phyloP scores from a whole-genome alignment of 2,797 vertebrate species.

The Anabas testudineus region DNA sequence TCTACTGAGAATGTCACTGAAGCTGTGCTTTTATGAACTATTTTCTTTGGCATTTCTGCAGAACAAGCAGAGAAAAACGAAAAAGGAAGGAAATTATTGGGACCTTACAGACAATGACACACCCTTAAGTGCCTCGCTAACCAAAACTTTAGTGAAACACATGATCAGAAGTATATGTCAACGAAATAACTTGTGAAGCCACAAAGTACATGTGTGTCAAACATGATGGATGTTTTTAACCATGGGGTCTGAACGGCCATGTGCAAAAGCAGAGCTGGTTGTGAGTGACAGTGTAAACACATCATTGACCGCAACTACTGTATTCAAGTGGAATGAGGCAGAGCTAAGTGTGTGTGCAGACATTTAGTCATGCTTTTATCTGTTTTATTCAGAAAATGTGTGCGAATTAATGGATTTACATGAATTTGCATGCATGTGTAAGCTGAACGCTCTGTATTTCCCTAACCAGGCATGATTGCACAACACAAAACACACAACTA shows the following conservation, averaged over 20 bases:
- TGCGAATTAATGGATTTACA: constrained; percentile 29
- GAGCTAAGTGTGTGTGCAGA: constrained; percentile 18
- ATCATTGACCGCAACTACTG: constrained; percentile 43
- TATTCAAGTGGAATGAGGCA: constrained; percentile 64
- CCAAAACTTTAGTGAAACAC: constrained; percentile 14
- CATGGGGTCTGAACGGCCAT: constrained; percentile 51
- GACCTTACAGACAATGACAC: constrained; percentile 16
- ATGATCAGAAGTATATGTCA: constrained; percentile 5
- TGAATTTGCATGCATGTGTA: constrained; percentile 7
- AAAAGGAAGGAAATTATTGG: constrained; percentile 7
- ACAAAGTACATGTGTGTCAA: constrained; percentile 60
- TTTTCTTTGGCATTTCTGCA: constrained; percentile 28
- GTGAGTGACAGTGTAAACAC: constrained; percentile 65
- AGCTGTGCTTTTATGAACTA: constrained; percentile 19
- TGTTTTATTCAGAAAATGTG: constrained; percentile 19
- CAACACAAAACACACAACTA: constrained; percentile 42
- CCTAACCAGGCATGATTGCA: constrained; percentile 17
- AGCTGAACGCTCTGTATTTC: constrained; percentile 7
- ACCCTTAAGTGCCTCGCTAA: constrained; percentile 8
- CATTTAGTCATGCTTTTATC: constrained; percentile 21
- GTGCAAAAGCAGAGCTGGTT: constrained; percentile 56
- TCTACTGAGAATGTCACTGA: not conserved
- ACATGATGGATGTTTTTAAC: constrained; percentile 46
- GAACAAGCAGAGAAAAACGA: constrained; percentile 9
- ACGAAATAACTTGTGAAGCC: constrained; percentile 29